phyloP scores from a whole-genome alignment of 2,888 invertebrate genomes.

The Tuta absoluta region DNA sequence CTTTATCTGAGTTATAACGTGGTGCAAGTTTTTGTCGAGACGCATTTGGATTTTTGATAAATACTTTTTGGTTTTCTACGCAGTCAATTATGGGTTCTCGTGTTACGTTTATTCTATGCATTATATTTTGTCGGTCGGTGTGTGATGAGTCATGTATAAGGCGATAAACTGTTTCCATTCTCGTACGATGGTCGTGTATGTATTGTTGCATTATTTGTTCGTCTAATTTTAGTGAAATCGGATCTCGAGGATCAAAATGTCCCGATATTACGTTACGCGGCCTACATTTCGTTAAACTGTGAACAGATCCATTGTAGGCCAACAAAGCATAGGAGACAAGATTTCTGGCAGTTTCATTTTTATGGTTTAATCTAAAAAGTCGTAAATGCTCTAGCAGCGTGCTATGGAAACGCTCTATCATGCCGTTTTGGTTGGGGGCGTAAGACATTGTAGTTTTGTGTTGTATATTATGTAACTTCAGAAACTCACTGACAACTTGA shows the following conservation, averaged over 20 bases:
- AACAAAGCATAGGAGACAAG: constrained; percentile 6
- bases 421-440: constrained; percentile 15
- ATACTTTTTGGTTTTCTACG: not conserved
- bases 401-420: too few relatives aligned
- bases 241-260: constrained; percentile 33
- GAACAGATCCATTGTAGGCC: constrained; percentile 12
- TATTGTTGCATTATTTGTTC: constrained; percentile 29
- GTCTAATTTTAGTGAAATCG: constrained; percentile 27
- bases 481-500: constrained; percentile 3
- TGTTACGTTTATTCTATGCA: not conserved
- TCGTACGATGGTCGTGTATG: constrained; percentile 16
- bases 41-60: not conserved
- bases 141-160: not conserved
- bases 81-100: not conserved
- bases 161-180: not conserved
- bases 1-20: not conserved
- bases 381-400: constrained; percentile 4
- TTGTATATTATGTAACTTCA: not conserved
- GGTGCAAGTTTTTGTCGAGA: not conserved
- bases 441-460: constrained; percentile 5
- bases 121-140: not conserved
- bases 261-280: constrained; percentile 26
- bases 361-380: constrained; percentile 7
- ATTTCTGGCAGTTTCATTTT: not conserved
- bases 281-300: constrained; percentile 4